These are phyloP conservation scores for Chrysemys picta DNA, from an alignment of 2,113 vertebrate genomes.

Conservation along the genomic window DNA sequence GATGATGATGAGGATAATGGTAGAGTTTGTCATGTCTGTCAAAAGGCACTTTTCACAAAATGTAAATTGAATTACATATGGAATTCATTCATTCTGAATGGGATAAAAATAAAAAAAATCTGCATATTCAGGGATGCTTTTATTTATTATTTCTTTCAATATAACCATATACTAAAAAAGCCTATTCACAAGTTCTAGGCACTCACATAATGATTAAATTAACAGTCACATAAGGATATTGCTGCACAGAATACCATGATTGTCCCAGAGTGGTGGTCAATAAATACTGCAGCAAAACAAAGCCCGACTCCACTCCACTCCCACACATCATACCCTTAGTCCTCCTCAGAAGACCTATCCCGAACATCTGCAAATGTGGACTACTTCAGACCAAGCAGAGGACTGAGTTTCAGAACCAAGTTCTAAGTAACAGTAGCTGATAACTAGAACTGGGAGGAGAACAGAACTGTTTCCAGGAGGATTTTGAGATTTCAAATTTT, in stretches of 20 bases:
- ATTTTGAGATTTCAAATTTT: background rate
- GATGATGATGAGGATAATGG: background rate
- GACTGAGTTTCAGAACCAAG: background rate
- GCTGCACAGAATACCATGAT: background rate
- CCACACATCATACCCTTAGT: background rate
- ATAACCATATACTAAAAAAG: background rate
- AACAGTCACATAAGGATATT: background rate
- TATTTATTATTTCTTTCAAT: background rate
- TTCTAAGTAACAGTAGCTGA: background rate
- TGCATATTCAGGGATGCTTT: background rate
- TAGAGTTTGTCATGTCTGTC: background rate
- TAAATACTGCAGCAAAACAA: background rate
- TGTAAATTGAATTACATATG: background rate
- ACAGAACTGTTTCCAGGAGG: background rate
- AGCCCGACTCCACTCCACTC: background rate
- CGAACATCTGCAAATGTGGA: background rate
- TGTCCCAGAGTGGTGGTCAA: background rate
- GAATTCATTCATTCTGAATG: background rate
- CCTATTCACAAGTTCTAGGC: background rate
- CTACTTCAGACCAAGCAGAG: background rate
- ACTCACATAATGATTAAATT: background rate
- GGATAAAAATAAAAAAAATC: background rate
- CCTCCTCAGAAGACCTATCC: background rate
- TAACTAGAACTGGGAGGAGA: background rate
- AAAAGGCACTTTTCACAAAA: constrained; percentile 12